phyloP scores from a whole-genome alignment of 30 jellyfish, hydroid and myxozoan genomes.

The Rhopilema esculentum region DNA sequence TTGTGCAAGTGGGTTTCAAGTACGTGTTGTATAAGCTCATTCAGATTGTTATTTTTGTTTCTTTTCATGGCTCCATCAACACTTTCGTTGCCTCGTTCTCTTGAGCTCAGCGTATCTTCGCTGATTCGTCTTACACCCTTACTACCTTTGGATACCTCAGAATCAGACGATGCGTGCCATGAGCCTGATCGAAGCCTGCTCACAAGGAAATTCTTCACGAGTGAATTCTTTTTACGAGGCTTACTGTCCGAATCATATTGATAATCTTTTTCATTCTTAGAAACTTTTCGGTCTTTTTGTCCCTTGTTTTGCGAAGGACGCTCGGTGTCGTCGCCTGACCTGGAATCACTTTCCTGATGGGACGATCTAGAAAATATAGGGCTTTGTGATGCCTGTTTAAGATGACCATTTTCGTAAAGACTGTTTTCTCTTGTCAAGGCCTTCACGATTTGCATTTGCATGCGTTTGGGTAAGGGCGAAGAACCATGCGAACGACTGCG shows the following conservation, averaged over 20 bases:
- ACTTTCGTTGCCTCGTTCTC: background rate
- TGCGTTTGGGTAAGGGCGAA: constrained; percentile 52
- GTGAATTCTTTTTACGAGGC: constrained; percentile 45
- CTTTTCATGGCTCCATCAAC: background rate
- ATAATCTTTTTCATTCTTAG: constrained; percentile 9
- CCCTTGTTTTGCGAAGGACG: too few relatives aligned
- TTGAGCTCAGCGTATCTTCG: background rate
- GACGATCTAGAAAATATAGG: constrained; percentile 36
- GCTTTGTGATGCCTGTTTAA: background rate
- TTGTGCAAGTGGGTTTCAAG: constrained; percentile 62
- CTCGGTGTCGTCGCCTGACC: background rate
- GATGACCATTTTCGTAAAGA: background rate
- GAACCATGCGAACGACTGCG: constrained; percentile 76
- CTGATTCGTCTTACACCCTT: constrained; percentile 26
- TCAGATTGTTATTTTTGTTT: constrained; percentile 21
- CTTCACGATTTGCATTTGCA: constrained; percentile 35
- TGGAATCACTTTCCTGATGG: constrained; percentile 6
- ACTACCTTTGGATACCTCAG: background rate
- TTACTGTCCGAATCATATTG: background rate
- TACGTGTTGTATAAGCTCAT: constrained; percentile 42
- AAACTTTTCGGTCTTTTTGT: constrained; percentile 1
- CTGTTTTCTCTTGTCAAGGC: constrained; percentile 20
- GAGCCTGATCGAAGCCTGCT: constrained; percentile 69
- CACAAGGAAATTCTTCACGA: constrained; percentile 50
- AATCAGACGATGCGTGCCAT: constrained; percentile 68